These are phyloP conservation scores for Cirrhinus molitorella DNA, from an alignment of 2,797 vertebrate species.

Conservation along the genomic window DNA sequence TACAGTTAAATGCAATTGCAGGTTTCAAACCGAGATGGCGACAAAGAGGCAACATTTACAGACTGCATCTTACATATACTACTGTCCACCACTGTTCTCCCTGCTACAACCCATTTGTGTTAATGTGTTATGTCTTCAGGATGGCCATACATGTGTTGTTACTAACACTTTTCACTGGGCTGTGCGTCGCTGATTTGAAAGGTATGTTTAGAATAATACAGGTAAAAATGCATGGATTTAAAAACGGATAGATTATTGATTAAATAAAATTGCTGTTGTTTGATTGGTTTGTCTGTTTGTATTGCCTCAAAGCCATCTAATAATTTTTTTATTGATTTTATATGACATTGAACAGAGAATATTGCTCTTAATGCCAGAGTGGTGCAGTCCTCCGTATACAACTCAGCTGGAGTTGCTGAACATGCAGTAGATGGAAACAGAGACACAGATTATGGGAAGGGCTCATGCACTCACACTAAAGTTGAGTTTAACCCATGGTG, in stretches of 20 bases:
- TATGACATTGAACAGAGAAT: background rate
- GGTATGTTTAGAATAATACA: background rate
- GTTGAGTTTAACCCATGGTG: background rate
- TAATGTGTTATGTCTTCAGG: background rate
- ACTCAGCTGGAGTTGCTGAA: fast-evolving
- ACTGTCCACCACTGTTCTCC: too few species aligned
- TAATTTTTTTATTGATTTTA: too few species aligned
- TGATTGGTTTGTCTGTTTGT: too few species aligned
- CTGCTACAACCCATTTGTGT: too few species aligned
- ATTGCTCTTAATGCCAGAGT: background rate
- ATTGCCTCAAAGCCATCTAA: too few species aligned
- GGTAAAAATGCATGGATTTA: background rate
- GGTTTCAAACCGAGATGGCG: too few species aligned
- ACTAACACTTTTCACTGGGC: background rate
- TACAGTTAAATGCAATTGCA: too few species aligned
- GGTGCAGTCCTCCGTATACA: background rate
- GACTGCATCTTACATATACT: too few species aligned
- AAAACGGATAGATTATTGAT: background rate
- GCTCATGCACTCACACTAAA: background rate
- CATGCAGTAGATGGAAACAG: background rate
- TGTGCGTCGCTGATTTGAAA: background rate
- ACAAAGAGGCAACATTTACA: too few species aligned
- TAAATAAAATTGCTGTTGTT: too few species aligned
- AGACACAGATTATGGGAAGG: fast-evolving
- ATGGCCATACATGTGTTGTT: background rate